phyloP scores from a whole-genome alignment of 1,140 invertebrate species.

The Solen grandis region DNA sequence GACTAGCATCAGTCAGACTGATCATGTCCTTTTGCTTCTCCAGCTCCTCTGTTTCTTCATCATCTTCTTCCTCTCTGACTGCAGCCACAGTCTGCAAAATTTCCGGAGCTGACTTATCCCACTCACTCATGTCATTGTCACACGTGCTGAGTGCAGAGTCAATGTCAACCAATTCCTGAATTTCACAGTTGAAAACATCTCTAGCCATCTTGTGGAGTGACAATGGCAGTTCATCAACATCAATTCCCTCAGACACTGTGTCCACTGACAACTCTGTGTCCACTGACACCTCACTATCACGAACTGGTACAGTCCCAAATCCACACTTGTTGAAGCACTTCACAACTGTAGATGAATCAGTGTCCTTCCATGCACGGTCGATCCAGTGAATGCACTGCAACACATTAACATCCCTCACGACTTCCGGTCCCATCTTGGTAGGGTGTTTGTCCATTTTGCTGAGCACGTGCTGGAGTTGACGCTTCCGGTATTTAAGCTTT shows the following conservation, averaged over 20 bases:
- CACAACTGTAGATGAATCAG: neutral
- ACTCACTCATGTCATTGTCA: too few species aligned
- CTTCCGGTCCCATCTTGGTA: neutral
- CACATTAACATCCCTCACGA: neutral
- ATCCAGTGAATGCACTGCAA: neutral
- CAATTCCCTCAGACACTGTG: neutral
- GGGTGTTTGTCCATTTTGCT: neutral
- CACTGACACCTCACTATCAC: neutral
- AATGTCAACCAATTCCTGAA: neutral
- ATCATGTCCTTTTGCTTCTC: too few species aligned
- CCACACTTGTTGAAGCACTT: conserved; percentile 25
- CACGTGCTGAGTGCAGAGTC: too few species aligned
- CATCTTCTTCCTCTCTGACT: too few species aligned
- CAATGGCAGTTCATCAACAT: neutral
- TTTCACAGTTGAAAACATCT: neutral
- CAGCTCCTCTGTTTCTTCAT: too few species aligned
- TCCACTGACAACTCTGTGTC: neutral
- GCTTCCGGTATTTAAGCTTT: too few species aligned
- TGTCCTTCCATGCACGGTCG: too few species aligned
- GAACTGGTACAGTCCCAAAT: too few species aligned
- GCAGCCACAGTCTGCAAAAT: too few species aligned
- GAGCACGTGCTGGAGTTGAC: conserved; percentile 12
- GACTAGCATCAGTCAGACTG: too few species aligned
- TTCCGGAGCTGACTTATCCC: too few species aligned
- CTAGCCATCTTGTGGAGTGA: neutral